Percentiles rank a stretch among this genome's conserved stretches.
These are phyloP conservation scores for Leptinotarsa tumamoca DNA, from an alignment of 2,888 invertebrate species.

Conservation along the genomic window DNA sequence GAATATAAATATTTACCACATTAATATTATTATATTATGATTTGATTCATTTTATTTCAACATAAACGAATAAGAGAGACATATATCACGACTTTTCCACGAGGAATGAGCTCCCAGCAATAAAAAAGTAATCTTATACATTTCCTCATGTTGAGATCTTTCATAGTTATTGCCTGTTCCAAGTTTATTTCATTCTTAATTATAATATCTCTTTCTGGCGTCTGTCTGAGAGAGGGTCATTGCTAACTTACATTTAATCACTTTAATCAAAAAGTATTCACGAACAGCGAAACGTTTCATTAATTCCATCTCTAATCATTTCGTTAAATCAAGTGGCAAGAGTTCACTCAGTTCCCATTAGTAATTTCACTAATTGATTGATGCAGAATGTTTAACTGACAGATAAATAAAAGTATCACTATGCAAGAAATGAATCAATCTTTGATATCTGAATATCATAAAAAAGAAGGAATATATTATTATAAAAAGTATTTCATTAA, in stretches of 20 bases:
- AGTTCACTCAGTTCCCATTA: neutral
- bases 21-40: too few relatives aligned
- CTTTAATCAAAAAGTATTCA: conserved; percentile 4
- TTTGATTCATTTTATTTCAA: neutral
- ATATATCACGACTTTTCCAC: too few relatives aligned
- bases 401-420: neutral
- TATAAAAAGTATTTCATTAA: too few relatives aligned
- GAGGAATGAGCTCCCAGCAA: neutral
- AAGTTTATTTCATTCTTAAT: neutral
- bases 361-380: neutral
- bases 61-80: neutral
- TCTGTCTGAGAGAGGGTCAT: neutral
- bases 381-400: neutral
- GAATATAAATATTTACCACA: too few relatives aligned
- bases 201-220: neutral
- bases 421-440: too few relatives aligned
- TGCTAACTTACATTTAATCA: neutral
- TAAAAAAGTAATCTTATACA: neutral
- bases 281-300: conserved; percentile 10
- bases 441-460: too few relatives aligned
- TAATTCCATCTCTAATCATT: neutral
- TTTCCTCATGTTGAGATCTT: neutral
- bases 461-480: too few relatives aligned
- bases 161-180: neutral
- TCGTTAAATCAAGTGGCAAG: neutral